phyloP scores from a whole-genome alignment of 2,797 vertebrate species.

The Chaetodon trifasciatus region DNA sequence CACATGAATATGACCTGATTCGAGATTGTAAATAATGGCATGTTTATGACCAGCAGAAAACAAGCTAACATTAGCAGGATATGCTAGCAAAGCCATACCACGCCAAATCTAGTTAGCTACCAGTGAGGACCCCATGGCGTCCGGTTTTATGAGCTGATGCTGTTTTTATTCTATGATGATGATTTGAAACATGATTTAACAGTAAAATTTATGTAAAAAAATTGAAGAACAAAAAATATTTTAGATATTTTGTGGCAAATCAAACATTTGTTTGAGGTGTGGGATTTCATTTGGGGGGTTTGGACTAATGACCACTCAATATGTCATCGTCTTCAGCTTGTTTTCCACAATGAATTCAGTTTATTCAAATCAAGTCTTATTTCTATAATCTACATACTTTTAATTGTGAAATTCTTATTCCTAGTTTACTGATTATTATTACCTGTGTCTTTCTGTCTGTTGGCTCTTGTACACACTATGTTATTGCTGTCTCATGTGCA shows the following conservation, averaged over 20 bases:
- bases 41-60: too few species aligned
- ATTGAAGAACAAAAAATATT: background rate
- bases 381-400: background rate
- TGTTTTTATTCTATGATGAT: too few species aligned
- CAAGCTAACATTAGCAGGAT: background rate
- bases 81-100: background rate
- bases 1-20: too few species aligned
- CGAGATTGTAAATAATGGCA: too few species aligned
- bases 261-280: background rate
- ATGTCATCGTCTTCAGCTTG: conserved; percentile 4
- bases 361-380: conserved; percentile 26
- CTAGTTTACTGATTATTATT: background rate
- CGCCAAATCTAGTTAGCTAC: background rate
- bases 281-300: background rate
- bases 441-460: background rate
- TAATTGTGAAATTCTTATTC: background rate
- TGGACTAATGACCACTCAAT: background rate
- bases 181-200: background rate
- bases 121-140: too few species aligned
- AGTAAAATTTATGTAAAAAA: background rate
- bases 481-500: background rate
- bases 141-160: background rate
- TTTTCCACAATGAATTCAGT: conserved; percentile 31
- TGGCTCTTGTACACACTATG: background rate
- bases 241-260: background rate